Conservation (phyloP, 2,888 invertebrate genomes). For the Polyploca ridens region DNA sequence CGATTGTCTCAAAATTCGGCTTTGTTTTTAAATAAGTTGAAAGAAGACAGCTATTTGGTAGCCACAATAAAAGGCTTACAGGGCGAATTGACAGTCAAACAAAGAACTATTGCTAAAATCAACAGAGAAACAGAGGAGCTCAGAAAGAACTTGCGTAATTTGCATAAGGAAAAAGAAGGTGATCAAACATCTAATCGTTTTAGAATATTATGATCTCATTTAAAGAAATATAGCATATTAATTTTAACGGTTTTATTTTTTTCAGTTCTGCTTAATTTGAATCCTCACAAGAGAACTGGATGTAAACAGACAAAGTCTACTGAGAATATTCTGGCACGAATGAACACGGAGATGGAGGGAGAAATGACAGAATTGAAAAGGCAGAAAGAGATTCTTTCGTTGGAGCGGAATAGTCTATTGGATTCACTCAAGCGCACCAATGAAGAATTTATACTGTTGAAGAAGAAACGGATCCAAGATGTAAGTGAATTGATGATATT, state of each 20-base stretch:
- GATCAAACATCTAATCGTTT: conserved; percentile 12
- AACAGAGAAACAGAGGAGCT: conserved; percentile 91
- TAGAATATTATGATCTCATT: conserved; percentile 7
- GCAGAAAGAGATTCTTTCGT: conserved; percentile 77
- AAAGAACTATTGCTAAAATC: conserved; percentile 88
- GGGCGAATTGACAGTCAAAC: conserved; percentile 89
- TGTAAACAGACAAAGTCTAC: conserved; percentile 67
- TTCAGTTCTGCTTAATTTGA: conserved; percentile 70
- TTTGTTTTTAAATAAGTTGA: conserved; percentile 77
- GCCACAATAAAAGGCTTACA: conserved; percentile 92
- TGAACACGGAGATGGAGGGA: conserved; percentile 73
- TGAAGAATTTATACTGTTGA: conserved; percentile 89
- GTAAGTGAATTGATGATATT: conserved; percentile 79
- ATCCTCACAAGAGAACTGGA: conserved; percentile 67
- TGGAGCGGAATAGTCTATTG: conserved; percentile 82
- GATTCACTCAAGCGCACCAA: conserved; percentile 89
- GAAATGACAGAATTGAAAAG: conserved; percentile 70
- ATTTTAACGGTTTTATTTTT: conserved; percentile 20
- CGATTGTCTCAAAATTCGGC: conserved; percentile 83
- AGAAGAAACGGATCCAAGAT: conserved; percentile 91
- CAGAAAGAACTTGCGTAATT: conserved; percentile 89
- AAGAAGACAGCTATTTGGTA: conserved; percentile 90
- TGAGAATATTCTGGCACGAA: conserved; percentile 68
- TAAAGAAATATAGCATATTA: conserved; percentile 36
- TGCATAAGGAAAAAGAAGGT: conserved; percentile 91